These are phyloP conservation scores for Prionailurus bengalensis DNA, from an alignment of 2,113 vertebrate species.

Conservation along the genomic window DNA sequence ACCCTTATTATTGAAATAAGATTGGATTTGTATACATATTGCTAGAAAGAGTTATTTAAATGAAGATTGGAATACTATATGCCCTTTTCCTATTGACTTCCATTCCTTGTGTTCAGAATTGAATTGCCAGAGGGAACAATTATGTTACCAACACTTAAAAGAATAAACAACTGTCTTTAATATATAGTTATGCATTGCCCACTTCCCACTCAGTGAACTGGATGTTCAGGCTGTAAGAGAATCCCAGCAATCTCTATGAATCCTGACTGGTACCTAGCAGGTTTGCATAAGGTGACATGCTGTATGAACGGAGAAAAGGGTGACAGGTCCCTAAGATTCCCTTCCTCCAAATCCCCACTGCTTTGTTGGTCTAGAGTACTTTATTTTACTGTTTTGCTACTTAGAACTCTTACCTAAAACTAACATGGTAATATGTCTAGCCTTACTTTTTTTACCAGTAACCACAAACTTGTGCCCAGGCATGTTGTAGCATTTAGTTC, in stretches of 20 bases:
- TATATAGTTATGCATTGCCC: neutral
- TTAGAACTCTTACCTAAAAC: neutral
- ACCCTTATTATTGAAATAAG: neutral
- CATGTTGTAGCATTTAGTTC: neutral
- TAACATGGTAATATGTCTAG: neutral
- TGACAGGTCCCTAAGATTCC: neutral
- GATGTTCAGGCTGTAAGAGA: neutral
- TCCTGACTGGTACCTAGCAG: neutral
- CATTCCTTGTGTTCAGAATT: conserved; percentile 33
- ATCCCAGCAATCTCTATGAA: neutral
- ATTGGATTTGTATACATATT: neutral
- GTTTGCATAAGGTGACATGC: neutral
- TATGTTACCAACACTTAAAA: neutral
- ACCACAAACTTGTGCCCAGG: neutral
- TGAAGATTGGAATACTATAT: neutral
- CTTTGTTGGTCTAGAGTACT: neutral
- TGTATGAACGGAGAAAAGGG: neutral
- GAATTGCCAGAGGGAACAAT: neutral
- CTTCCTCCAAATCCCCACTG: neutral
- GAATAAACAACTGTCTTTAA: neutral
- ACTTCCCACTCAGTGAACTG: neutral
- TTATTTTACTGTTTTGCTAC: neutral
- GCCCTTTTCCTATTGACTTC: neutral
- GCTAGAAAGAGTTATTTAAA: neutral
- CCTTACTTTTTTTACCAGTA: neutral